Conservation (phyloP, 2,888 invertebrate species). For the Philopedon plagiatum region DNA sequence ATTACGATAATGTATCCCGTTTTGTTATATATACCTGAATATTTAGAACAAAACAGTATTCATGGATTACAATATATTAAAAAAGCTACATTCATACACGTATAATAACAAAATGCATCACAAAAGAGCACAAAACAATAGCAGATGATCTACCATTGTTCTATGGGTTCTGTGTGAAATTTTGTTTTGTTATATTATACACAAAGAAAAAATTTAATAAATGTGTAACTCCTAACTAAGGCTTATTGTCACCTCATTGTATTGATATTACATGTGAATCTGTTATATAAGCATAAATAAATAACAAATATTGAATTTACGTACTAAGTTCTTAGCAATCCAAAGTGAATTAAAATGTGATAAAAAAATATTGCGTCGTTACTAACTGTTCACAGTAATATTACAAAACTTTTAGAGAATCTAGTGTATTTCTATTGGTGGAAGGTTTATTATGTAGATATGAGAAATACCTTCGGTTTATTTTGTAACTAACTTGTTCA, state of each 20-base stretch:
- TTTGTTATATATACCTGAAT: not conserved
- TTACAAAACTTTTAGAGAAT: too few relatives aligned
- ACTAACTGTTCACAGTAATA: too few relatives aligned
- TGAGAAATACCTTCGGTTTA: too few relatives aligned
- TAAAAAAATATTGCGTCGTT: too few relatives aligned
- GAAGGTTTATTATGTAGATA: too few relatives aligned
- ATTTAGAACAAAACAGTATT: constrained; percentile 15
- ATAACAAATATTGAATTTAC: too few relatives aligned
- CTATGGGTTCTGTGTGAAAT: constrained; percentile 23
- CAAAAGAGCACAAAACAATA: constrained; percentile 23
- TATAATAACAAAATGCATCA: constrained; percentile 29
- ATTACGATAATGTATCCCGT: constrained; percentile 13
- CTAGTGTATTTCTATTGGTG: too few relatives aligned
- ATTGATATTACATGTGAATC: too few relatives aligned
- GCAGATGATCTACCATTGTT: constrained; percentile 26
- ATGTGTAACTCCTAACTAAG: constrained; percentile 1
- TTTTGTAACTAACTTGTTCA: too few relatives aligned
- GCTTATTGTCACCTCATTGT: not conserved
- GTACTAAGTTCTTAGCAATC: too few relatives aligned
- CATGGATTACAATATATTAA: constrained; percentile 23
- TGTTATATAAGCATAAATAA: too few relatives aligned
- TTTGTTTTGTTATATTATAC: constrained; percentile 28
- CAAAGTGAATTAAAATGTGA: too few relatives aligned
- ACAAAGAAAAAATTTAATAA: constrained; percentile 1
- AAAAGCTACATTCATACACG: constrained; percentile 27